Evolutionary conservation across 1,140 invertebrate genomes (phyloP).

Genomic region (Drosophila yakuba): DNA sequence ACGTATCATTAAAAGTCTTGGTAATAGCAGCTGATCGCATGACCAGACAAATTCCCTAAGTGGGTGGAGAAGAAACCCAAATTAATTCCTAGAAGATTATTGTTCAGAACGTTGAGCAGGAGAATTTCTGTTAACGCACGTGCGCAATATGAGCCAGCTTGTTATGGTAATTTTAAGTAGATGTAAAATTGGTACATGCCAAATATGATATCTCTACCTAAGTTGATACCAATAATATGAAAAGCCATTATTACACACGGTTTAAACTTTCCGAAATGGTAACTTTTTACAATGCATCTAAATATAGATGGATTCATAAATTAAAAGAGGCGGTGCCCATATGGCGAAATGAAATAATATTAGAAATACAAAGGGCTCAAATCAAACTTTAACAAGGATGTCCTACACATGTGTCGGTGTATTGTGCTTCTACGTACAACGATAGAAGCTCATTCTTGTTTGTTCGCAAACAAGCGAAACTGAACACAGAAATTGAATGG

Average conservation of each 20-base stretch:
- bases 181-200: not conserved
- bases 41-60: slow-evolving; percentile 8
- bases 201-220: too few relatives aligned
- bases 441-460: slow-evolving; percentile 17
- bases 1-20: slow-evolving; percentile 15
- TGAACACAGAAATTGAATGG: slow-evolving; percentile 35
- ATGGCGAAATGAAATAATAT: slow-evolving; percentile 21
- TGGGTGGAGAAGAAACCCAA: not conserved
- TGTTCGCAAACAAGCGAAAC: slow-evolving; percentile 57
- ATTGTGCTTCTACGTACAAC: slow-evolving; percentile 16
- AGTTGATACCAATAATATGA: not conserved
- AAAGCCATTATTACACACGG: not conserved
- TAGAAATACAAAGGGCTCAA: slow-evolving; percentile 25
- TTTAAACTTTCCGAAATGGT: slow-evolving; percentile 23
- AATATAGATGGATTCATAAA: slow-evolving; percentile 27
- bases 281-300: slow-evolving; percentile 6
- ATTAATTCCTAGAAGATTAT: slow-evolving; percentile 1
- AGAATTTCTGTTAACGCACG: not conserved
- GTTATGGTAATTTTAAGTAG: slow-evolving; percentile 2
- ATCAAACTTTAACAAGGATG: slow-evolving; percentile 46
- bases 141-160: not conserved
- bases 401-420: slow-evolving; percentile 6
- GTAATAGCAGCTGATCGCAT: slow-evolving; percentile 12
- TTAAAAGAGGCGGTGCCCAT: slow-evolving; percentile 40
- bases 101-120: not conserved